These are phyloP conservation scores for Aporophyla nigra DNA, from an alignment of 2,888 invertebrate species.

Conservation along the genomic window DNA sequence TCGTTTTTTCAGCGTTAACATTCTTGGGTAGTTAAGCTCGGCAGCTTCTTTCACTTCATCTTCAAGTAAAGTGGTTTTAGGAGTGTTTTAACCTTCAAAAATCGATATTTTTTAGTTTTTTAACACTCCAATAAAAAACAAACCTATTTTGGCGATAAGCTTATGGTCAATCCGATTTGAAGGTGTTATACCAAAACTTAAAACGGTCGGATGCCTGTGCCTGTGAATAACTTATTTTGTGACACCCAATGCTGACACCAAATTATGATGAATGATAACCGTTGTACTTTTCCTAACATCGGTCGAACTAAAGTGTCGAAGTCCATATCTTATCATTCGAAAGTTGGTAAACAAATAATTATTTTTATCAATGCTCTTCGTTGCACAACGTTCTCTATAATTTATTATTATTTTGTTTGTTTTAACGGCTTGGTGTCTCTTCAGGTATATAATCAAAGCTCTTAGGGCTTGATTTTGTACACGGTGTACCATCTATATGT, in stretches of 20 bases:
- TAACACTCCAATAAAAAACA: not conserved
- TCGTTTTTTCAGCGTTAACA: not conserved
- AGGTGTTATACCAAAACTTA: not conserved
- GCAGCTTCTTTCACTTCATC: not conserved
- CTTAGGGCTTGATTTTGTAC: constrained; percentile 16
- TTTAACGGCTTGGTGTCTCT: constrained; percentile 16
- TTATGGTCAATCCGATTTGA: constrained; percentile 2
- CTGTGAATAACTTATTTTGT: not conserved
- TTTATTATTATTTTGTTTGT: constrained; percentile 42
- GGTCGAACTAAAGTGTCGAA: constrained; percentile 18
- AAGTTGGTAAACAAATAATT: constrained; percentile 59
- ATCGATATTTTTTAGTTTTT: not conserved
- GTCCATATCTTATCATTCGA: constrained; percentile 52
- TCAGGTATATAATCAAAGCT: no score
- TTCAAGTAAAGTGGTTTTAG: not conserved
- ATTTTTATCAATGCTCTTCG: constrained; percentile 51
- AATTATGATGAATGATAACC: constrained; percentile 27
- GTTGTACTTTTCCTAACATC: constrained; percentile 47
- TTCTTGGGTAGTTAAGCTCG: not conserved
- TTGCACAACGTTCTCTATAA: constrained; percentile 46
- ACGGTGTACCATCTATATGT: not conserved
- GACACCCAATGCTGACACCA: constrained; percentile 16
- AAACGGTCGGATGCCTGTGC: not conserved
- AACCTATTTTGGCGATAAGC: not conserved
- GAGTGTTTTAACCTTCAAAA: not conserved